Base-by-base conservation (phyloP, 2,888 invertebrate species). In the Hyppa rectilinea region DNA sequence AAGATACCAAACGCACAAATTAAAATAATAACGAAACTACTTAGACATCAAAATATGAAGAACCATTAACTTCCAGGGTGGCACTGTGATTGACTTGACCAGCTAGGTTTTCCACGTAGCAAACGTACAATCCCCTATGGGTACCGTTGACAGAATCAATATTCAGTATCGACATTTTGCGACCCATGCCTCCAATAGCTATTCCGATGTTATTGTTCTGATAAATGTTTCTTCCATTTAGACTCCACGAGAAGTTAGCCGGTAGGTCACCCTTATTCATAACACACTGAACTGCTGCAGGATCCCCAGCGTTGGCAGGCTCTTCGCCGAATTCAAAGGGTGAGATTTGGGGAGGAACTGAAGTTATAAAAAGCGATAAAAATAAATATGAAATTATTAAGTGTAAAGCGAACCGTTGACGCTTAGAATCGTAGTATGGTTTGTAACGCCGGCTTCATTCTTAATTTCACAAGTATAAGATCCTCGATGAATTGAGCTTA, bases 241-340 rank as follows among this genome's bases (percentile, higher is more conserved):
- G 93, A 66, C 96, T 97, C 98, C 98, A 98, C 64, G 96, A 96
- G 80, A 98, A 97, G 80, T 97, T 97, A 81, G 98, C 96, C 2
- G 98, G 98, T 79, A 97, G 96, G 91, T 98, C 98, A 68, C 98
- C 98, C 90, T 98, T 97, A 86, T 97, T 96, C 87, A 97, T 97
- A 71, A 97, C 97, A 91, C 98, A 98, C 81, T 97, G 97, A 78
- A 97, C 97, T 60, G 97, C 97, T 66, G 97, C 97, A 91, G 97
- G 97, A 88, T 98, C 97, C 64, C 97, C 97, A 89, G 97, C 97
- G 90, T 98, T 97, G 60, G 97, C 97, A 68, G 97, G 96, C 83
- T 97, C 97, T 83, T 97, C 97, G 82, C 97, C 97, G 89, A 97
- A 97, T 85, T 96, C 96, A 90, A 97, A 97, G 65, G 97, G 97